Base-by-base conservation (phyloP, 2,888 invertebrate species). In the Lasioglossum oenotherae region DNA sequence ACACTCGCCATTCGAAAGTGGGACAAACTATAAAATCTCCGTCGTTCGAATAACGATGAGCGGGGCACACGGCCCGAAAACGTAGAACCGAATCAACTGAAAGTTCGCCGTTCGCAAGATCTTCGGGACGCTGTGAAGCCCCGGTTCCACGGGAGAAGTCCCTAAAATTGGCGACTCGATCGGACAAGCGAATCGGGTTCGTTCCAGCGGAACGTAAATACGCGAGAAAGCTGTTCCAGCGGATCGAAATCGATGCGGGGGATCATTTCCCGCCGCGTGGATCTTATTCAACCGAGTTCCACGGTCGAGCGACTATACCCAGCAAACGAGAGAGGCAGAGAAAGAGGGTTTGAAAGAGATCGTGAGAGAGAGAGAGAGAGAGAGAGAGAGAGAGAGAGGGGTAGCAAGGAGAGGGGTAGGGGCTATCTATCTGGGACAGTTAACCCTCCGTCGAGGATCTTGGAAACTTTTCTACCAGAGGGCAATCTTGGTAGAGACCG, bases 391-490 rank as follows among this genome's bases (percentile, higher is more conserved):
- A 31, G 44, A 2, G 16, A 31, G 44, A 27, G 14, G 1, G 57
- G 2, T 0, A 2, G n/a, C 3, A n/a, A 3, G 16, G 14, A 31
- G 72, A 12, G 16, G 44, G 44, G 14, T 41, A 12, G 16, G 27
- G 44, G 74, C 49, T 74, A 84, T 84, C 76, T 75, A 72, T 74
- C 46, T 72, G n/a, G 44, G 74, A 69, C 71, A 35, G 75, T 84
- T 84, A 81, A 84, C 82, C 78, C 76, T 74, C 71, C 46, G 19
- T 4, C 69, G 53, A 57, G 80, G 53, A 73, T 74, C 74, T 69
- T n/a, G 38, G 60, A 71, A 81, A 80, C 41, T 75, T 86, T 81
- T 86, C 71, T 79, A 53, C 38, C 64, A 31, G 72, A 31, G 44
- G 64, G 75, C 31, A 46, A 71, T 74, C 74, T 38, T 23, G 71